Evolutionary conservation across 2,113 vertebrate species (phyloP).

Genomic region (Cariama cristata): DNA sequence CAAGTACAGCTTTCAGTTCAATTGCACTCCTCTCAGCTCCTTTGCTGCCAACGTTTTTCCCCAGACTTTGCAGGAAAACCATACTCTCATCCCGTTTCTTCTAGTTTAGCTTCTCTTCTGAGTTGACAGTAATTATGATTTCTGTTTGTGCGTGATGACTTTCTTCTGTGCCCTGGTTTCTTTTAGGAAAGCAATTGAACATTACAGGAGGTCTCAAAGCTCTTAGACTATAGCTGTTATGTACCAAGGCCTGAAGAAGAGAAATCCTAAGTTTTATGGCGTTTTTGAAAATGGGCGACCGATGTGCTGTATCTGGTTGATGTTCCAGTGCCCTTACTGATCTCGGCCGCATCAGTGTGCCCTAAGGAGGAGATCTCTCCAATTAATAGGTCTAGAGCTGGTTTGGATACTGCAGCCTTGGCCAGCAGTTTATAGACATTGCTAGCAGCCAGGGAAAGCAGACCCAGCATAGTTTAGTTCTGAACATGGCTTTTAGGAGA

Average conservation of each 20-base stretch:
- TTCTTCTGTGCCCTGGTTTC: background rate
- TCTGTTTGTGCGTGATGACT: background rate
- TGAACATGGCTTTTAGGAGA: background rate
- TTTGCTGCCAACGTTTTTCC: background rate
- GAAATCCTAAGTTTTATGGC: background rate
- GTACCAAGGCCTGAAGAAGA: background rate
- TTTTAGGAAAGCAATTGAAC: background rate
- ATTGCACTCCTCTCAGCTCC: rapidly evolving
- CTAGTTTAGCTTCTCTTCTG: background rate
- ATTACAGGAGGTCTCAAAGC: background rate
- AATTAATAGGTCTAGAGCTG: background rate
- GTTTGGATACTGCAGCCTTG: background rate
- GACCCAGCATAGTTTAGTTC: background rate
- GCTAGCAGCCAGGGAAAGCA: background rate
- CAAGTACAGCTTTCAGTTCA: background rate
- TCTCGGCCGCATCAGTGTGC: background rate
- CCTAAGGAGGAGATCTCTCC: background rate
- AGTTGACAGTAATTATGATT: rapidly evolving
- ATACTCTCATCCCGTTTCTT: background rate
- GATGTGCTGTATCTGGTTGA: background rate
- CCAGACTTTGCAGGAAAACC: background rate
- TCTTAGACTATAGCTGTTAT: background rate
- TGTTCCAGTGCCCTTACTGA: background rate
- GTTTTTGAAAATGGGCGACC: background rate
- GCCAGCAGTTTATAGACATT: background rate